phyloP scores from a whole-genome alignment of 2,888 invertebrate genomes.

The Anoncus sp. region DNA sequence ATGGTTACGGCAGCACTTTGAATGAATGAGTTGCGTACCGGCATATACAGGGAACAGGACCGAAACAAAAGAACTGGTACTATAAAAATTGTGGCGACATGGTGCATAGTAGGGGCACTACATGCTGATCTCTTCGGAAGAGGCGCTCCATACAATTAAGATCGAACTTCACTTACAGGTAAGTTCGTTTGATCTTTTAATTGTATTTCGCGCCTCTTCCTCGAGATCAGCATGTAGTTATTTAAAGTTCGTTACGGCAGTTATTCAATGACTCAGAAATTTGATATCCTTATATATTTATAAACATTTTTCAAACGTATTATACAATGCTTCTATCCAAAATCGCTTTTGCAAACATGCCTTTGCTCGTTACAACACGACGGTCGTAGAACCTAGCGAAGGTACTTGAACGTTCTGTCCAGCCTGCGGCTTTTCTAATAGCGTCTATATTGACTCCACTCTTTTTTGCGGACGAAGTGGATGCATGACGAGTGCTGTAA shows the following conservation, averaged over 20 bases:
- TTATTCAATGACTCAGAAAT: slow-evolving; percentile 17
- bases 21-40: slow-evolving; percentile 28
- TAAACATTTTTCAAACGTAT: slow-evolving; percentile 6
- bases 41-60: slow-evolving; percentile 16
- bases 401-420: slow-evolving; percentile 30
- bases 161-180: slow-evolving; percentile 26
- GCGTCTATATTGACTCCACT: slow-evolving; percentile 20
- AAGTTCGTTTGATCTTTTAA: slow-evolving; percentile 26
- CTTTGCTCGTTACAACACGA: slow-evolving; percentile 22
- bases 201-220: slow-evolving; percentile 31
- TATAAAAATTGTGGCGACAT: slow-evolving; percentile 36
- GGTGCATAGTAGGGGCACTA: slow-evolving; percentile 43
- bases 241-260: slow-evolving; percentile 31
- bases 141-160: slow-evolving; percentile 14
- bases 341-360: slow-evolving; percentile 32
- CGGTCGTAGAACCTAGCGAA: slow-evolving; percentile 37
- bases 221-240: slow-evolving; percentile 29
- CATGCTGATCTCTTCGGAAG: slow-evolving; percentile 35
- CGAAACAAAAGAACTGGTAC: slow-evolving; percentile 10
- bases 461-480: slow-evolving; percentile 24
- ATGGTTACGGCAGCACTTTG: too few species aligned
- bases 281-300: slow-evolving; percentile 17
- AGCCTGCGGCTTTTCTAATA: slow-evolving; percentile 24
- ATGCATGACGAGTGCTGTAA: slow-evolving; percentile 28
- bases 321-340: slow-evolving; percentile 33